Evolutionary conservation across 2,797 vertebrate species (phyloP), one percentile per base, ranked within the genome.

Genomic region (Hemibagrus guttatus): DNA sequence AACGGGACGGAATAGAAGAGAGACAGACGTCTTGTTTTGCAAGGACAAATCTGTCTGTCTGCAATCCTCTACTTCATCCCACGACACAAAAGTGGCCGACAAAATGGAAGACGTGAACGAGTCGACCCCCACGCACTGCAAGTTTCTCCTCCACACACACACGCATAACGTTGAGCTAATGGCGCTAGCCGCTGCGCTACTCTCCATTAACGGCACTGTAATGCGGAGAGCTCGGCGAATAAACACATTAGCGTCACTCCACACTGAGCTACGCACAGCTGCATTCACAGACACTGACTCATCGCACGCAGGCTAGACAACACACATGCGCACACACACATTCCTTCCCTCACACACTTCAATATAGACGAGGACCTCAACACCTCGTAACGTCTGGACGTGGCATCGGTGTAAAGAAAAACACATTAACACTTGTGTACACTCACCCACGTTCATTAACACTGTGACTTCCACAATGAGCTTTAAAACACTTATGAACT

Each of bases 141-240:
- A 39, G 21, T 80, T 80, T 80, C 78, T 61, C 31, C 23, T 42
- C 28, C 64, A 2, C 42, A 54, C 83, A 26, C 42, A 1, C 58
- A 23, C 71, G 14, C 71, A 52, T 4, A 56, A 14, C 8, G 28
- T 35, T 19, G 85, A 46, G 91, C 87, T 87, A n/a, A 90, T 82
- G 84, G 88, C 84, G 84, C 69, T 84, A 80, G 83, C 80, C n/a
- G 68, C 81, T 31, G 82, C n/a, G 64, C 86, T 78, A 87, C 92
- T 83, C 86, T 84, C 58, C 93, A 93, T 93, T 93, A 93, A 92
- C 90, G 89, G 91, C 90, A 89, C 93, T 91, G 86, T 91, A 94
- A 92, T 93, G 93, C 93, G 93, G 89, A 93, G 93, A 91, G 74
- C 82, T 87, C 64, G 35, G n/a, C 94, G 94, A 92, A 91, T 93